Percentiles rank a stretch among this genome's conserved stretches.
These are phyloP conservation scores for Glaucidium brasilianum DNA, from an alignment of 2,113 vertebrate genomes.

Conservation along the genomic window DNA sequence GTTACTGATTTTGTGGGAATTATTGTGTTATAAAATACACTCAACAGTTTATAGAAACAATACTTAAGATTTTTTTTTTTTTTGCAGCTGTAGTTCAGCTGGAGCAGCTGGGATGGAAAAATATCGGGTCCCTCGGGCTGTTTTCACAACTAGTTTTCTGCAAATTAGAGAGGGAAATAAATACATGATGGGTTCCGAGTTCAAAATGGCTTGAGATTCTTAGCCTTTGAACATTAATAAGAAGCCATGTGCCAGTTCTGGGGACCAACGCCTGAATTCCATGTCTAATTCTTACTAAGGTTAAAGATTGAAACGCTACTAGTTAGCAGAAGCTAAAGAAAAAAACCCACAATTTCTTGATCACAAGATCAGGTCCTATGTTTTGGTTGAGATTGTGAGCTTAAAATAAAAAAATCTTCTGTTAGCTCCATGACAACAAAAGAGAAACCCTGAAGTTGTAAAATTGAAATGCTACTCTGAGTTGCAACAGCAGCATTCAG, in stretches of 20 bases:
- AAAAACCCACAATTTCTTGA: neutral
- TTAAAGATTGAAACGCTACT: neutral
- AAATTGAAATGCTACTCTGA: constrained; percentile 16
- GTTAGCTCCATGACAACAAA: neutral
- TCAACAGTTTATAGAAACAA: constrained; percentile 75
- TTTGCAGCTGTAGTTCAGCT: constrained; percentile 75
- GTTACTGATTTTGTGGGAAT: constrained; percentile 79
- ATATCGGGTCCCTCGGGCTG: constrained; percentile 56
- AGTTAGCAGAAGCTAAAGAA: neutral
- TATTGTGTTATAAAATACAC: constrained; percentile 77
- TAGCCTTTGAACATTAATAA: constrained; percentile 70
- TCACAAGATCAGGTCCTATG: neutral
- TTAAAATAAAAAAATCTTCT: neutral
- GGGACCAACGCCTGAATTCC: neutral
- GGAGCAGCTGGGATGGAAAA: constrained; percentile 70
- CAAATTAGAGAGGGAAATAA: constrained; percentile 74
- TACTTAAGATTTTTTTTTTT: constrained; percentile 26
- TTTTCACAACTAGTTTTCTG: constrained; percentile 75
- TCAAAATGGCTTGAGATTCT: constrained; percentile 70
- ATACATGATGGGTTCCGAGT: constrained; percentile 66
- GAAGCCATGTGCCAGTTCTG: constrained; percentile 24
- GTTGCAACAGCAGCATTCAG: neutral
- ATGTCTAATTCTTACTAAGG: neutral
- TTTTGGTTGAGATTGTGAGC: neutral
- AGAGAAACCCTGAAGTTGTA: constrained; percentile 12